These are phyloP conservation scores for Menidia menidia DNA, from an alignment of 2,797 vertebrate genomes.

Conservation along the genomic window DNA sequence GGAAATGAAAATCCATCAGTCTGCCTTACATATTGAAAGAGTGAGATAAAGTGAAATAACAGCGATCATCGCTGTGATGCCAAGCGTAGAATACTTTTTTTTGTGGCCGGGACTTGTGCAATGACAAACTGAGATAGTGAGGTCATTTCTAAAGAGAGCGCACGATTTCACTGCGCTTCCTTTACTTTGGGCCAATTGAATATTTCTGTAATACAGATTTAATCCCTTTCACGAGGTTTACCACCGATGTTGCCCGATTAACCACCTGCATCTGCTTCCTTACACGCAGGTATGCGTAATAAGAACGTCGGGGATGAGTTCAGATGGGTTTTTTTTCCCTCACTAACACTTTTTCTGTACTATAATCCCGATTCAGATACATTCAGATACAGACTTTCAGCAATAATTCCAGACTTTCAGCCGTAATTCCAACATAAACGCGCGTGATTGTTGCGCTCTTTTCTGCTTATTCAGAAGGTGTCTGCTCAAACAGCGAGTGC, in stretches of 20 bases:
- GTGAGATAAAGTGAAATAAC: background rate
- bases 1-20: background rate
- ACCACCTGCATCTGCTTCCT: conserved; percentile 50
- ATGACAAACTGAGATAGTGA: conserved; percentile 59
- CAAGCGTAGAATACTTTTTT: conserved; percentile 21
- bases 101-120: conserved; percentile 45
- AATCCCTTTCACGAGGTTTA: background rate
- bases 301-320: conserved; percentile 25
- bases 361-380: background rate
- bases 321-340: background rate
- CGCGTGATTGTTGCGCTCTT: background rate
- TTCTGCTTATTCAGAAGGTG: conserved; percentile 11
- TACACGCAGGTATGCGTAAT: conserved; percentile 21
- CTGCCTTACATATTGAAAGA: background rate
- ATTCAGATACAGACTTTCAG: background rate
- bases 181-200: conserved; percentile 3
- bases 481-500: conserved; percentile 2
- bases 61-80: background rate
- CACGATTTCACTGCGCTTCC: conserved; percentile 17
- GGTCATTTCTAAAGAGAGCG: conserved; percentile 58
- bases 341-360: no score
- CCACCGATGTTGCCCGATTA: background rate
- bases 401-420: background rate
- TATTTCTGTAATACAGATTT: conserved; percentile 11
- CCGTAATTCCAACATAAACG: background rate